Base-by-base conservation (phyloP, 1,140 invertebrate genomes). In the Melipona quadrifasciata region DNA sequence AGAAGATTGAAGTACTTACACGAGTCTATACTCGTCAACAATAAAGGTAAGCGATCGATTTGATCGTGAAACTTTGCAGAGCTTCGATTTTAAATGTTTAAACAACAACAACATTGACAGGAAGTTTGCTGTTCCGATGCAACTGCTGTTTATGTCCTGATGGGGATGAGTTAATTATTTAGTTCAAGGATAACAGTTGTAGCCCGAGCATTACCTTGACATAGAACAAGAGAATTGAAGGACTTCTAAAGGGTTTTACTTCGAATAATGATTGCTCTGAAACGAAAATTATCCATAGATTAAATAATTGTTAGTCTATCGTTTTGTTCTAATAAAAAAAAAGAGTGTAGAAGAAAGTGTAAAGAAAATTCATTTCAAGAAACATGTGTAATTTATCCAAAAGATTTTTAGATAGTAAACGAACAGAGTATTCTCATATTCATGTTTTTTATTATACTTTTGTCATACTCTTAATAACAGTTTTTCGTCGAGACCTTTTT, bases 111-210 rank as follows among this genome's bases (percentile, higher is more conserved):
- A 19, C 21, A 34, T 17, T 19, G n/a, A 1, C 14, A 10, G 27
- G 53, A 80, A 80, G 34, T 71, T 58, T 55, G n/a, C 34, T 53
- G 31, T 57, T 27, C 53, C 21, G 34, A n/a, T 72, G 39, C 68
- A 16, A n/a, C 39, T 21, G 17, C 5, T 16, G 14, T 27, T 4
- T 57, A 65, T 34, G 77, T 61, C 53, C 81, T n/a, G 27, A 68
- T 55, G 55, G 61, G n/a, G 21, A 24, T 31, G 24, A 21, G 47
- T 70, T 83, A 78, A 76, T 67, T 78, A 83, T 83, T 70, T 39
- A 71, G 65, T 70, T 61, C 82, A 83, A 83, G 75, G 65, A 71
- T 78, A 70, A 53, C 39, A 31, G 55, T 39, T 34, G 57, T 8
- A 65, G 31, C 24, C 3, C 24, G 27, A 34, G 39, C 3, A 71